Conservation (phyloP, 2,888 invertebrate genomes). For the Phania funesta region DNA sequence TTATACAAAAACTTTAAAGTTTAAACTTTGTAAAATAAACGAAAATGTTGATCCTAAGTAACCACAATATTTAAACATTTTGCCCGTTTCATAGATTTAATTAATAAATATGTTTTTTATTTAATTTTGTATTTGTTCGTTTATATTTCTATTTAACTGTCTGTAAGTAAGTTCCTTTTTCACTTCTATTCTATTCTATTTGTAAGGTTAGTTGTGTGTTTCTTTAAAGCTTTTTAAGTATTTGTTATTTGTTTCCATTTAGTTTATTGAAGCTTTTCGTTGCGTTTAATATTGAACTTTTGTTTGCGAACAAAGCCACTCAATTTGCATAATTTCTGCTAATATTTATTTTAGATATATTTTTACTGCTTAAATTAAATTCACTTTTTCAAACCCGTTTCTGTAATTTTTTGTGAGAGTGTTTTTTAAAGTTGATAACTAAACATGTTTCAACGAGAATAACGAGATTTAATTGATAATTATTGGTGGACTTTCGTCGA, state of each 20-base stretch:
- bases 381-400: slow-evolving; percentile 42
- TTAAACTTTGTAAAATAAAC: background rate
- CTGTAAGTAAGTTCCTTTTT: background rate
- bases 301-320: slow-evolving; percentile 62
- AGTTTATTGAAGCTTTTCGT: slow-evolving; percentile 65
- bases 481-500: background rate
- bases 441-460: background rate
- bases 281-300: slow-evolving; percentile 65
- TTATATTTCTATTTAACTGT: background rate
- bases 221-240: slow-evolving; percentile 51
- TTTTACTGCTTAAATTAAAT: slow-evolving; percentile 41
- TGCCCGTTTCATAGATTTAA: background rate
- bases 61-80: background rate
- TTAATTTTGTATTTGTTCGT: background rate
- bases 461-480: background rate
- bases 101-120: background rate
- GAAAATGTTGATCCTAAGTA: background rate
- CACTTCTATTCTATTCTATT: background rate
- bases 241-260: slow-evolving; percentile 47
- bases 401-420: background rate
- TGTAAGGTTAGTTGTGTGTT: slow-evolving; percentile 26
- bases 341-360: slow-evolving; percentile 12
- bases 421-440: background rate
- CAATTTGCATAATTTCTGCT: slow-evolving; percentile 45
- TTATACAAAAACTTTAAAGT: too few species aligned